Evolutionary conservation across 2,888 invertebrate species (phyloP), one percentile per base, ranked within the genome.

Genomic region (Leptopilina myrica): DNA sequence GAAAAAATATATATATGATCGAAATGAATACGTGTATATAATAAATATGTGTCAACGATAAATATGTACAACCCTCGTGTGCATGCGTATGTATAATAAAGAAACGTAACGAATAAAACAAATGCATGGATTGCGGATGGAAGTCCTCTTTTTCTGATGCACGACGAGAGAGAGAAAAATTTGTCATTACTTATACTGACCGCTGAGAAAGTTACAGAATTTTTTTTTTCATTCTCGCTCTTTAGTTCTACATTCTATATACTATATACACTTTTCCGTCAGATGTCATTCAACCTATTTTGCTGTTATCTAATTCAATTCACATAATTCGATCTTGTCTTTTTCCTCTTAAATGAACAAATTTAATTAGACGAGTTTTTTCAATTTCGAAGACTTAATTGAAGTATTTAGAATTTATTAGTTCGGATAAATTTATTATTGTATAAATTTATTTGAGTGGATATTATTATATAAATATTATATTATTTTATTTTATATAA

Each of bases 141-240:
- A 59, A 73, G 5, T 56, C 33, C 20, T 56, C 40, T 56, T 69
- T 56, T 11, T 33, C 20, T 20, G 20, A 20, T 20, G 20, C 20
- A 20, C 20, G 20, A 20, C n/a, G 2, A 1, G 4, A 8, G 43
- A 8, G 43, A 43, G n/a, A 33, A 4, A 56, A 49, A 14, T 73
- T 73, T 73, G 73, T 73, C 56, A 73, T 73, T 73, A 14, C 15
- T 73, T 40, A 15, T 73, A 43, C 43, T 56, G 56, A 15, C 9
- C 73, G n/a, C 2, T 73, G 73, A 73, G 73, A 73, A 73, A 73
- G 73, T 56, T 73, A 33, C n/a, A 33, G 11, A 14, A 33, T 33
- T 33, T 33, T 33, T 33, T 33, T 33, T 56, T 56, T 40, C 11
- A 59, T 40, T 56, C 33, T 56, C 33, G 15, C 53, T 69, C 33